A percentile compares a stretch with the other conserved stretches of the same genome.
Evolutionary conservation across 2,113 vertebrate species (phyloP).

Genomic region (Zeus faber): DNA sequence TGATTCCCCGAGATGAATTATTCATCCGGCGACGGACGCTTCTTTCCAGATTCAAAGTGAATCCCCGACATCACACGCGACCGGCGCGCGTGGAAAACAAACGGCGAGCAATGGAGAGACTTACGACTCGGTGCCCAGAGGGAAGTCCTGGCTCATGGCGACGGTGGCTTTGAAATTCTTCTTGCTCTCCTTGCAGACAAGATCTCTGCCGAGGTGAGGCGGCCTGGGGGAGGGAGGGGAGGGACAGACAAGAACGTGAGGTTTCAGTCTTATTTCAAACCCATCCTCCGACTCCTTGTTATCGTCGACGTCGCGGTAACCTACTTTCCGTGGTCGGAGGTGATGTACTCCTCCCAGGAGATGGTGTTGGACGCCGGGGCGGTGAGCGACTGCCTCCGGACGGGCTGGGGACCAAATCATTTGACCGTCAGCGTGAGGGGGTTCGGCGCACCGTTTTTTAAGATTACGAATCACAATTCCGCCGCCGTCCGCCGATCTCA

Average conservation of each 20-base stretch:
- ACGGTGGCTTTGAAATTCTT: constrained; percentile 96
- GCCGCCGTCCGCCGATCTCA: too few relatives aligned
- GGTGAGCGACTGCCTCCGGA: constrained; percentile 86
- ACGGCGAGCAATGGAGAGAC: constrained; percentile 50
- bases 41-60: constrained; percentile 21
- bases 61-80: too few relatives aligned
- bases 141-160: constrained; percentile 97
- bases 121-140: constrained; percentile 92
- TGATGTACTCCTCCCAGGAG: constrained; percentile 95
- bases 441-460: too few relatives aligned
- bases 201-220: constrained; percentile 91
- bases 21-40: constrained; percentile 21
- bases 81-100: constrained; percentile 32
- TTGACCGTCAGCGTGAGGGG: too few relatives aligned
- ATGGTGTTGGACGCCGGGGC: constrained; percentile 89
- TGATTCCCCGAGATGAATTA: constrained; percentile 34
- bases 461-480: too few relatives aligned
- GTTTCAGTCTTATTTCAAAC: neutral
- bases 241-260: constrained; percentile 17
- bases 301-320: too few relatives aligned
- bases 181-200: constrained; percentile 94
- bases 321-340: constrained; percentile 91
- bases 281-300: too few relatives aligned
- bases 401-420: constrained; percentile 74
- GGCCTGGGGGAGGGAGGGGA: constrained; percentile 74